Conservation (phyloP, 92 coral and sea anemone genomes). For the Muricea muricata region DNA sequence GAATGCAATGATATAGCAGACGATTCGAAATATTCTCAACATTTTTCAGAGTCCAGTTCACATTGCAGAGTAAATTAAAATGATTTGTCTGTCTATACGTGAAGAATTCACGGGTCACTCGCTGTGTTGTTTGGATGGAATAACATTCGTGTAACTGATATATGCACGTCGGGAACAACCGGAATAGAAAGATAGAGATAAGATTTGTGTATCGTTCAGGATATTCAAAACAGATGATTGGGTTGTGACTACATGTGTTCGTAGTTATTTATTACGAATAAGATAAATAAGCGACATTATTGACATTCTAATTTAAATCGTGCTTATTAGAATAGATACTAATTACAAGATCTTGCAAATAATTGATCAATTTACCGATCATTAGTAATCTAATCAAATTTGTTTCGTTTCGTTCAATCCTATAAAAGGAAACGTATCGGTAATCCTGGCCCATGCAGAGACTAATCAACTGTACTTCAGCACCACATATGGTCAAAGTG, state of each 20-base stretch:
- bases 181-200: not conserved
- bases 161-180: not conserved
- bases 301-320: not conserved
- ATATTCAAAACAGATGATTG: not conserved
- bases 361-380: not conserved
- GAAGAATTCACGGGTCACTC: not conserved
- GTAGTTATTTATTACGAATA: not conserved
- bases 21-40: not conserved
- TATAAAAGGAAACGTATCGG: not conserved
- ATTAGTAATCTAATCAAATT: not conserved
- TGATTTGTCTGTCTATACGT: not conserved
- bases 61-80: not conserved
- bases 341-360: not conserved
- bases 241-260: conserved; percentile 12
- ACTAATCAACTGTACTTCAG: too few relatives aligned
- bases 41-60: not conserved
- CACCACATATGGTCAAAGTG: too few relatives aligned
- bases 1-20: not conserved
- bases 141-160: not conserved
- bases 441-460: too few relatives aligned
- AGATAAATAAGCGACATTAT: not conserved
- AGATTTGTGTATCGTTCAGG: not conserved
- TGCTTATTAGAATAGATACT: too few relatives aligned
- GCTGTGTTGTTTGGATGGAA: not conserved
- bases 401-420: not conserved